Conservation (phyloP, 2,113 vertebrate genomes). For the Arenaria interpres region DNA sequence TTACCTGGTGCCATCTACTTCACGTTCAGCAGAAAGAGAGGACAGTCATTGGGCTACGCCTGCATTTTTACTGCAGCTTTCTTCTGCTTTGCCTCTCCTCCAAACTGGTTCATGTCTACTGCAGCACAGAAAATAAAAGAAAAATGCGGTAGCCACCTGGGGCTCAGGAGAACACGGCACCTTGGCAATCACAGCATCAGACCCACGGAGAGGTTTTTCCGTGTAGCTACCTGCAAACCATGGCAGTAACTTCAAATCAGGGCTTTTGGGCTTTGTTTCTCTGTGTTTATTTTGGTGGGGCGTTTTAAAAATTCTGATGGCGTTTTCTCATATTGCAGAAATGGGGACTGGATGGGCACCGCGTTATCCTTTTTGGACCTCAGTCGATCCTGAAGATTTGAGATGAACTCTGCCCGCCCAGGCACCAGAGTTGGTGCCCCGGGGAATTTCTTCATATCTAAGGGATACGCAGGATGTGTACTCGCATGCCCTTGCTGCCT, state of each 20-base stretch:
- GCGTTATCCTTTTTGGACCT: background rate
- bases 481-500: slow-evolving; percentile 59
- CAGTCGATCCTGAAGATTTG: background rate
- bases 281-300: background rate
- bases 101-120: background rate
- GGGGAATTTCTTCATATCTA: slow-evolving; percentile 63
- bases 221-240: background rate
- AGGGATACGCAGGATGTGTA: slow-evolving; percentile 61
- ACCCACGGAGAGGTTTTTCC: background rate
- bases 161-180: background rate
- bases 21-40: background rate
- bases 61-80: background rate
- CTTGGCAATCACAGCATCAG: background rate
- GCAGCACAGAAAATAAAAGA: background rate
- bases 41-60: background rate
- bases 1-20: background rate
- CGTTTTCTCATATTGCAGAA: background rate
- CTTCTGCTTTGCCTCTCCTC: background rate
- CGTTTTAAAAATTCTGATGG: background rate
- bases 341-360: background rate
- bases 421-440: slow-evolving; percentile 18
- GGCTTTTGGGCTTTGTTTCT: background rate
- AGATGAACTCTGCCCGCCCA: slow-evolving; percentile 60
- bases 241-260: background rate
- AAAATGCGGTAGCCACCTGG: background rate